Base-by-base conservation (phyloP, 2,797 vertebrate species). In the Pseudochromis fuscus region DNA sequence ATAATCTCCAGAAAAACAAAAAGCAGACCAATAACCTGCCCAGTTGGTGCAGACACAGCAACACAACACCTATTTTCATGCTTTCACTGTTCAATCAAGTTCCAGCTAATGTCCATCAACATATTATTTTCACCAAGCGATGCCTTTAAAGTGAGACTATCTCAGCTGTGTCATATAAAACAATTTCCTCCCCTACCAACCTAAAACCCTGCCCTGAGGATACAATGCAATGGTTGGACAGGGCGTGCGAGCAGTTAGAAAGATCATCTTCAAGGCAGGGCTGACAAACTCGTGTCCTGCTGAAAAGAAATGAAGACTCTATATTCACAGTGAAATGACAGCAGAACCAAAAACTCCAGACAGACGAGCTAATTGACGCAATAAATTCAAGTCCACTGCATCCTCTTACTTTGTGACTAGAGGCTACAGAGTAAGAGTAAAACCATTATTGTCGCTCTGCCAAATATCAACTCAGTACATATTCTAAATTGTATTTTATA, bases 181-280 rank as follows among this genome's bases (percentile, higher is more conserved):
- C 33, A 35, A 35, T 35, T 35, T 35, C 9, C 56, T 30, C 56
- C 27, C 46, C 24, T n/a, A 19, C 4, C 19, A 48, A 31, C 27
- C 28, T 23, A 16, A 25, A 31, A 50, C 30, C 11, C 28, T 7
- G 7, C 67, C 73, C 58, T 3, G 31, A 65, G 48, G 67, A 69
- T 30, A 33, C 46, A 19, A 55, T 21, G 58, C 57, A 49, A 38
- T 28, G 59, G 31, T 64, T 66, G 11, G 37, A 48, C n/a, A 38
- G 52, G 67, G 49, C 1, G 48, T 23, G 12, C 3, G 35, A 75
- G 24, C 13, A 8, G 46, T 31, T 45, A 33, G 3, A 66, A 2
- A 18, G 25, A 52, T 37, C 37, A 42, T 23, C 44, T 49, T 65
- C 51, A 51, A 75, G 59, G 31, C 19, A 6, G 38, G 31, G 27